Conservation (phyloP, 1,140 invertebrate species). For the Apolygus lucorum region DNA sequence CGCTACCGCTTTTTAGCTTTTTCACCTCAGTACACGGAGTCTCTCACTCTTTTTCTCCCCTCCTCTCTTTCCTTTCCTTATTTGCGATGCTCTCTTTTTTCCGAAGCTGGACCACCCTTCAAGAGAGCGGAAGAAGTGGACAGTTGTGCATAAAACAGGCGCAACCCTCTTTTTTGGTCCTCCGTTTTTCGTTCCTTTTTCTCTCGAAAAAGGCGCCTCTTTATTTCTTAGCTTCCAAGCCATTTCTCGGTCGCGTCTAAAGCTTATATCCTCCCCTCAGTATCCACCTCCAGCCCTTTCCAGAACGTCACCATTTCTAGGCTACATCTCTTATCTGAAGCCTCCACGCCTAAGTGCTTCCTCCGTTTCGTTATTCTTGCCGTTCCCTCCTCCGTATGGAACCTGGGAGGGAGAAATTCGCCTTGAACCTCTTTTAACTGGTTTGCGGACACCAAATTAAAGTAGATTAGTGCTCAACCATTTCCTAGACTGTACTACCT, state of each 20-base stretch:
- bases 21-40: too few relatives aligned
- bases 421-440: not conserved
- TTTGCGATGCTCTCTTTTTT: too few relatives aligned
- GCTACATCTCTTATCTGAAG: not conserved
- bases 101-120: too few relatives aligned
- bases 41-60: too few relatives aligned
- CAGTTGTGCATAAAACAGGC: not conserved
- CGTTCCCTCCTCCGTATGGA: not conserved
- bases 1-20: too few relatives aligned
- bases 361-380: not conserved
- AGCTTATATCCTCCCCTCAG: not conserved
- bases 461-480: not conserved
- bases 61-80: too few relatives aligned
- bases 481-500: too few relatives aligned
- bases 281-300: too few relatives aligned
- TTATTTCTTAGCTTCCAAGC: not conserved
- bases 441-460: not conserved
- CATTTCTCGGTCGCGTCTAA: not conserved
- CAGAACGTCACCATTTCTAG: not conserved
- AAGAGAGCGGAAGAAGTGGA: too few relatives aligned
- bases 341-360: not conserved
- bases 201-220: not conserved
- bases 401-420: not conserved
- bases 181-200: too few relatives aligned
- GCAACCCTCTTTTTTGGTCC: too few relatives aligned